These are phyloP conservation scores for Lampris incognitus DNA, from an alignment of 2,113 vertebrate genomes.

Conservation along the genomic window DNA sequence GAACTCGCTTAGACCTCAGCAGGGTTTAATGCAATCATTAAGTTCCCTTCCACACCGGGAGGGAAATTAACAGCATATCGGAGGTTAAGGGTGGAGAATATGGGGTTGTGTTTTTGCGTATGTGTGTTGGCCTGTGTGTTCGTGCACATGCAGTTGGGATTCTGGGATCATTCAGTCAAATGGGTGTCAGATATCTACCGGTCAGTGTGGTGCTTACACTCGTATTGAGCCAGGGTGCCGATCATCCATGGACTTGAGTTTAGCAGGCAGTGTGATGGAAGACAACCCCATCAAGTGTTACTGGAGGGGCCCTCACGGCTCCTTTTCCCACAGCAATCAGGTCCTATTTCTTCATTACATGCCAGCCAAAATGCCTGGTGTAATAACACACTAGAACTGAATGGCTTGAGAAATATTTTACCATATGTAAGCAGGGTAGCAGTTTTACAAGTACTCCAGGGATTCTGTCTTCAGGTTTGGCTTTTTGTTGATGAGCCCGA, in stretches of 20 bases:
- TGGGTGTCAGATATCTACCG: conserved; percentile 71
- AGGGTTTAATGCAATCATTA: conserved; percentile 83
- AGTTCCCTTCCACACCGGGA: conserved; percentile 54
- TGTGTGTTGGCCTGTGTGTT: conserved; percentile 17
- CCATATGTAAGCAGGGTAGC: conserved; percentile 43
- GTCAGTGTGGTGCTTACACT: conserved; percentile 58
- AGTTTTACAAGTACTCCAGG: conserved; percentile 61
- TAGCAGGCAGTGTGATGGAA: conserved; percentile 52
- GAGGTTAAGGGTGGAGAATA: conserved; percentile 40
- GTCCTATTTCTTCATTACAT: conserved; percentile 77
- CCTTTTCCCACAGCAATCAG: conserved; percentile 82
- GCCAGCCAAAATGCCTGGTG: conserved; percentile 79
- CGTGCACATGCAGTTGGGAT: conserved; percentile 56
- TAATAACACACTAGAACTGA: conserved; percentile 78
- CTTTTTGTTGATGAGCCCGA: conserved; percentile 48
- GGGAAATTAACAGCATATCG: conserved; percentile 75
- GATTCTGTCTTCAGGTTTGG: conserved; percentile 40
- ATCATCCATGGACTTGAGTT: conserved; percentile 66
- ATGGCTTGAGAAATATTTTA: conserved; percentile 76
- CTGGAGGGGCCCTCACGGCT: conserved; percentile 60
- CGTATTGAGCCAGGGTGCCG: conserved; percentile 62
- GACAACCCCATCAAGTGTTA: conserved; percentile 72
- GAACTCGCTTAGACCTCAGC: conserved; percentile 81
- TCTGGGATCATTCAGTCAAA: conserved; percentile 77
- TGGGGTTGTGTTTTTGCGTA: conserved; percentile 1